Base-by-base conservation (phyloP, 2,797 vertebrate species). In the Pogonophryne albipinna region DNA sequence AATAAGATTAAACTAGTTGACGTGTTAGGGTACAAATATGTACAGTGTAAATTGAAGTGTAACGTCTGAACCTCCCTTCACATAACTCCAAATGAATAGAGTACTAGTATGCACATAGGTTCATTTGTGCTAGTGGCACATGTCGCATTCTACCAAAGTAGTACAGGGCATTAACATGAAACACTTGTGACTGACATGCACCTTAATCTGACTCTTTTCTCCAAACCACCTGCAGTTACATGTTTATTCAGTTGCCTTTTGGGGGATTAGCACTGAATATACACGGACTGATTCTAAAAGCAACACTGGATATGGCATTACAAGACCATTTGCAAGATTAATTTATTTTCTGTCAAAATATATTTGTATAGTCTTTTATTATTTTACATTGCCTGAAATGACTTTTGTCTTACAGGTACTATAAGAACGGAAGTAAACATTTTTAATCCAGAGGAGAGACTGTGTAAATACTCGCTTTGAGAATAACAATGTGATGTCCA, bases 391-490 rank as follows among this genome's bases (percentile, higher is more conserved):
- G 31, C 23, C 55, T 51, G 44, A 46, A 60, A 67, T 47, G 20
- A 6, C 41, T 65, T 57, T 27, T 19, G 57, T 51, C 38, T 64
- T 64, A 27, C 57, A 64, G 53, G 62, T 75, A 27, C 27, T 27
- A 4, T 27, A 64, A 80, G 60, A 76, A 53, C 73, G 46, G 55
- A 79, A 83, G 80, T 74, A 11, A 80, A 66, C 14, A 42, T 34
- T 73, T 58, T 76, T 79, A 78, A 82, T 82, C 70, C 71, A 86
- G 23, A 56, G 27, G 31, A 71, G 31, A 74, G 53, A 46, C 52
- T 87, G 73, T 45, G 70, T 52, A 80, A 84, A 87, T 79, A 82
- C 62, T 78, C 56, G 67, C 65, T 75, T 67, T 69, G 84, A 79
- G 85, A 71, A 47, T 69, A 85, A 78, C 75, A 77, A 52, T 74